Evolutionary conservation across 1,140 invertebrate genomes (phyloP), one percentile per base, ranked within the genome.

Genomic region (Sitophilus oryzae): DNA sequence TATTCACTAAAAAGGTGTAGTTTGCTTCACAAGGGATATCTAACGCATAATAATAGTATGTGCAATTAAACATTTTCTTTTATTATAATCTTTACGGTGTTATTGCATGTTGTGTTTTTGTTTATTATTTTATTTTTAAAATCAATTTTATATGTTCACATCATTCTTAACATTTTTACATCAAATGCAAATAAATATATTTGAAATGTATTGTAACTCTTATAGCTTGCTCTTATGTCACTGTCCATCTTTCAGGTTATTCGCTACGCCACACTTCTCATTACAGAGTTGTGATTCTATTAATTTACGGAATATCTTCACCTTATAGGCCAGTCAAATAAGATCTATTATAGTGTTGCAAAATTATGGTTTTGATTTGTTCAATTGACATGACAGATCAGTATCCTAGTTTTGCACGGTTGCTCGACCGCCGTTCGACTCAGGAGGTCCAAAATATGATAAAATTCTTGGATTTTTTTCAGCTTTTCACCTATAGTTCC

Each of bases 1-100:
- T 56, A 51, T 62, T 55, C 48, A 60, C 40, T 56, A 42, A 52
- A 64, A 68, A 70, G 68, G 68, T 70, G 68, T 68, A 70, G 68
- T 70, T 70, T 70, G 66, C 68, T 70, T 61, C 61, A 55, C 15
- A 60, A 58, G 58, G 47, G 50, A 52, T 62, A 30, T 40, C 42
- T 63, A 59, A 59, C 52, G 41, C 46, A 52, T 25, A 35, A 43
- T 20, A 14, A 23, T 36, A n/a, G n/a, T n/a, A n/a, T 46, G 37
- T 51, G 25, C 46, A 46, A 53, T 47, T 61, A 58, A 61, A 48
- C 40, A 22, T 25, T 37, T 47, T 20, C 43, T 49, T 52, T 36
- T 37, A 49, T 38, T 30, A 22, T 51, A 38, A 41, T 22, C 3
- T 14, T 47, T 54, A 35, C 37, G 36, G 16, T 51, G 11, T 43